Conservation (phyloP, 2,113 vertebrate genomes). For the Odobenus rosmarus region DNA sequence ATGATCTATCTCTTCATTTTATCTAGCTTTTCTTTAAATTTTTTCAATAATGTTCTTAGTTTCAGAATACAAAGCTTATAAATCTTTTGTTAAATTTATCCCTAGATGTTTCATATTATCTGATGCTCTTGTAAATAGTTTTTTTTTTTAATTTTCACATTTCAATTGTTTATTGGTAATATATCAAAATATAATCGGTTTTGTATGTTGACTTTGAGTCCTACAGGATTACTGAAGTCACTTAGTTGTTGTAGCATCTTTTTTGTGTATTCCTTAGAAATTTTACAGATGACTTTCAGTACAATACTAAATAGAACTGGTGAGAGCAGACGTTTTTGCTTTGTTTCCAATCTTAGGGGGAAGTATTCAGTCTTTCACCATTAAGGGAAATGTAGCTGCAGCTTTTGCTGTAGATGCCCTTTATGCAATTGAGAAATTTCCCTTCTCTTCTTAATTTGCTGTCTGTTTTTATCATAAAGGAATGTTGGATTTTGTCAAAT, state of each 20-base stretch:
- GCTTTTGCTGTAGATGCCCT: background rate
- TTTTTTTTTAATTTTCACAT: background rate
- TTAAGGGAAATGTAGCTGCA: background rate
- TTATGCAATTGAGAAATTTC: background rate
- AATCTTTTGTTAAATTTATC: background rate
- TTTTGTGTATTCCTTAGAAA: background rate
- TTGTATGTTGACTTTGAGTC: background rate
- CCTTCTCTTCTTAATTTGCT: background rate
- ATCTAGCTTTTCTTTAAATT: background rate
- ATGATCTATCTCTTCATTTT: background rate
- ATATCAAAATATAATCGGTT: background rate
- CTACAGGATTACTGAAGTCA: background rate
- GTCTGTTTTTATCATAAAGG: background rate
- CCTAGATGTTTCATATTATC: background rate
- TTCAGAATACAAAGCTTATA: background rate
- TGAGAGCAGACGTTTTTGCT: background rate
- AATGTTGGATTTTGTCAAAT: background rate
- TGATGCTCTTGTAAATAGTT: background rate
- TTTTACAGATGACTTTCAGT: background rate
- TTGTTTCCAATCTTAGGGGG: background rate
- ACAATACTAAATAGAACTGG: background rate
- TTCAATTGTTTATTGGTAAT: background rate
- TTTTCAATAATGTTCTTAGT: background rate
- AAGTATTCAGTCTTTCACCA: background rate
- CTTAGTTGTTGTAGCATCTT: background rate